phyloP scores from a whole-genome alignment of 1,140 invertebrate genomes.

The Scaptomyza graminum region DNA sequence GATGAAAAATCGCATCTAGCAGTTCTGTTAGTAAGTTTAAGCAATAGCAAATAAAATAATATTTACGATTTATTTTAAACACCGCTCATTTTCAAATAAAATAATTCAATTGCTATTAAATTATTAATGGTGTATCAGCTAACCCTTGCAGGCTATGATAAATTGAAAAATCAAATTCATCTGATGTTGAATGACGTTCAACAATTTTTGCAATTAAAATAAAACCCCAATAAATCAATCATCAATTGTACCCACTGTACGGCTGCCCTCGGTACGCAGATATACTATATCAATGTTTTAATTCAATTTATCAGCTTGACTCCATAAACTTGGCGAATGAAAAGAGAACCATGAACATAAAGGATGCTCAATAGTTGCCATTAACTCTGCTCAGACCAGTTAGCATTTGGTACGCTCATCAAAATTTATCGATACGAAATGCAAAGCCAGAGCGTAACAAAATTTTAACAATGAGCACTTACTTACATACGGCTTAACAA shows the following conservation, averaged over 20 bases:
- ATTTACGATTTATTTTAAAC: background rate
- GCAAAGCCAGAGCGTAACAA: conserved; percentile 40
- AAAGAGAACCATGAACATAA: conserved; percentile 2
- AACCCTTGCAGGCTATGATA: too few species aligned
- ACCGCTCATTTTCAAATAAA: background rate
- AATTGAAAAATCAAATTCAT: background rate
- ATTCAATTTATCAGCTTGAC: conserved; percentile 69
- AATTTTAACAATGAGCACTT: conserved; percentile 52
- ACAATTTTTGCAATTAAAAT: background rate
- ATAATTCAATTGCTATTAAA: background rate
- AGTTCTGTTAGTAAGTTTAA: too few species aligned
- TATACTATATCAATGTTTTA: conserved; percentile 47
- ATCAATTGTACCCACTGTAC: background rate
- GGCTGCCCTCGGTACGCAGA: background rate
- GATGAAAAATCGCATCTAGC: conserved; percentile 5
- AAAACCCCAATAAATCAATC: background rate
- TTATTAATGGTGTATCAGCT: background rate
- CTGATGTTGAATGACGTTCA: background rate
- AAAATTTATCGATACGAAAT: conserved; percentile 65
- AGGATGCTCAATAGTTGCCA: conserved; percentile 5
- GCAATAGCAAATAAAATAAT: background rate
- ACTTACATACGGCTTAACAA: conserved; percentile 63
- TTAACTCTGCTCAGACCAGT: background rate
- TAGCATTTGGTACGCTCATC: conserved; percentile 34
- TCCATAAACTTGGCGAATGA: conserved; percentile 14